Conservation (phyloP, 2,888 invertebrate species). For the Scaptomyza tumidula region DNA sequence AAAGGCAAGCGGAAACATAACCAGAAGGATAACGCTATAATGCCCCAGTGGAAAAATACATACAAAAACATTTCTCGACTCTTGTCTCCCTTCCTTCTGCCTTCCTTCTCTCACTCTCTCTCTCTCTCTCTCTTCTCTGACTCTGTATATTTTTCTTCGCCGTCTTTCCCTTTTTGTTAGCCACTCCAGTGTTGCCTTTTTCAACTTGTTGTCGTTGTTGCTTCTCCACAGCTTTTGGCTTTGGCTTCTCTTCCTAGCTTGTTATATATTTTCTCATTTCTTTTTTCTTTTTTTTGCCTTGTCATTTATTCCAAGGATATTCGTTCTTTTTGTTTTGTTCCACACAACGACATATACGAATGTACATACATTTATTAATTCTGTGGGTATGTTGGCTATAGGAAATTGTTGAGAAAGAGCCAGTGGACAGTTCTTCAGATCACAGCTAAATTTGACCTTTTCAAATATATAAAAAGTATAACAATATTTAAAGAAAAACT, state of each 20-base stretch:
- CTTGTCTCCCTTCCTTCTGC: slow-evolving; percentile 9
- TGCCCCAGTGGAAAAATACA: slow-evolving; percentile 82
- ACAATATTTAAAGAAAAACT: background rate
- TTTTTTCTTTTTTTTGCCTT: slow-evolving; percentile 4
- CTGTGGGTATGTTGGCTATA: slow-evolving; percentile 14
- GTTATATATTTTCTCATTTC: slow-evolving; percentile 30
- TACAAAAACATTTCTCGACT: slow-evolving; percentile 73
- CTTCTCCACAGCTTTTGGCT: slow-evolving; percentile 57
- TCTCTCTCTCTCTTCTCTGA: background rate
- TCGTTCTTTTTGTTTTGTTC: slow-evolving; percentile 33
- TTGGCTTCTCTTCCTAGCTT: slow-evolving; percentile 44
- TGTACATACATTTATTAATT: slow-evolving; percentile 7
- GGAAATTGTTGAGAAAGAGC: slow-evolving; percentile 39
- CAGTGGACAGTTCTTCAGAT: slow-evolving; percentile 31
- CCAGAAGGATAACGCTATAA: slow-evolving; percentile 84
- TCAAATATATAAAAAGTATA: background rate
- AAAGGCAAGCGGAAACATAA: slow-evolving; percentile 84
- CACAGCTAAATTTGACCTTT: background rate
- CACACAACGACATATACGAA: slow-evolving; percentile 5
- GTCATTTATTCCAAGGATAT: slow-evolving; percentile 48
- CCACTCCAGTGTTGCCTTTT: slow-evolving; percentile 67
- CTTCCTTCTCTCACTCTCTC: background rate
- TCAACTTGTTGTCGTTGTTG: slow-evolving; percentile 32
- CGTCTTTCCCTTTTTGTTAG: slow-evolving; percentile 42
- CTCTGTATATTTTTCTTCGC: slow-evolving; percentile 13